Evolutionary conservation across 2,797 vertebrate species (phyloP), one percentile per base, ranked within the genome.

Genomic region (Rhyacichthys aspro): DNA sequence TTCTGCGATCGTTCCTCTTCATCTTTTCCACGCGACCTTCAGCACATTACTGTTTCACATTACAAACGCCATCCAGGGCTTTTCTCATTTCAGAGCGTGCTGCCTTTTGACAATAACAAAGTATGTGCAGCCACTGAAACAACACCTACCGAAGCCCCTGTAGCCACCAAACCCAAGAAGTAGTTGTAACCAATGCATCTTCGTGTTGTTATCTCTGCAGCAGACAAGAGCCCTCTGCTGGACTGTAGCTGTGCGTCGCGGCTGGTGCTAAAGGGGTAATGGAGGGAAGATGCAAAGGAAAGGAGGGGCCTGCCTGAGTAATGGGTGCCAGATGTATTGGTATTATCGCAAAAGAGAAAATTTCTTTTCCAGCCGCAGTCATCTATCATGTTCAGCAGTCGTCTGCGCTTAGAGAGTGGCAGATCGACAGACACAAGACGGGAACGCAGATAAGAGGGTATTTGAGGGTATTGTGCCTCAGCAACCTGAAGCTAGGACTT

Each of bases 321-420:
- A 88, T 83, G 64, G 56, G 58, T 85, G 71, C 84, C 82, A 89
- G 87, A 87, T 88, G 88, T 83, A 82, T 81, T 67, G 54, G 69
- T 76, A 82, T 76, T 83, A 81, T 83, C 39, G 10, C 65, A 78
- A 28, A 28, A 28, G 57, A 59, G 67, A 67, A 77, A 83, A 86
- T 62, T 74, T 74, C 62, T 70, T 41, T 28, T 71, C 44, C 58
- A 67, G 70, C 72, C 16, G 1, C 46, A 63, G 69, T 72, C 74
- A 81, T 88, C 62, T 69, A 79, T 86, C 79, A 84, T 66, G 74
- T 71, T 77, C 23, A 28, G 23, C 23, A 28, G 23, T 28, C 18
- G n/a, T 53, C 59, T 71, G 76, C 61, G 74, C 49, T 43, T 28
- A 65, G 44, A 74, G 56, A 46, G 55, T 34, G 2, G 47, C 46